These are phyloP conservation scores for Eriocheir sinensis DNA, from an alignment of 1,140 invertebrate genomes.

Conservation along the genomic window DNA sequence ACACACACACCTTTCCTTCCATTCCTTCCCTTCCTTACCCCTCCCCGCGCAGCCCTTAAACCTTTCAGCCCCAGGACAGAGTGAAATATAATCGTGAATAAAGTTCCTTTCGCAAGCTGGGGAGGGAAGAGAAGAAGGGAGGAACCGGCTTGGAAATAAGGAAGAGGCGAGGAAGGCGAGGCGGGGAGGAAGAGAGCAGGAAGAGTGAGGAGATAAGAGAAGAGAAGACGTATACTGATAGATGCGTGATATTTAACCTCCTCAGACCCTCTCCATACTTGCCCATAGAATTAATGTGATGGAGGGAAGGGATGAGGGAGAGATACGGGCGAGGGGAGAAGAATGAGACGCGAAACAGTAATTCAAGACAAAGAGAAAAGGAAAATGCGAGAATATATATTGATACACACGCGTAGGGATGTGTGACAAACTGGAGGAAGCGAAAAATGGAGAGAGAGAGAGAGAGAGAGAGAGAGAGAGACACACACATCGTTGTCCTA, in stretches of 20 bases:
- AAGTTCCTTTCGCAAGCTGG: not conserved
- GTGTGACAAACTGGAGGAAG: too few relatives aligned
- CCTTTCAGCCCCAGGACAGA: not conserved
- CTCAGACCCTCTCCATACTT: not conserved
- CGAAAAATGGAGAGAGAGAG: not conserved
- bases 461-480: not conserved
- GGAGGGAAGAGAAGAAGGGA: not conserved
- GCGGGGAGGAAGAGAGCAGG: too few relatives aligned
- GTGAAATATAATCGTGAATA: slow-evolving; percentile 16
- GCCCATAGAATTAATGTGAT: not conserved
- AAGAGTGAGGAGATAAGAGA: not conserved
- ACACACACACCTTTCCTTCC: not conserved
- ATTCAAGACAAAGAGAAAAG: not conserved
- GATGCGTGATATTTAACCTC: not conserved
- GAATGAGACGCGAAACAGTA: not conserved
- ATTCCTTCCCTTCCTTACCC: too few relatives aligned
- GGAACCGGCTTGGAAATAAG: not conserved
- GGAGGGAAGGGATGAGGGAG: not conserved
- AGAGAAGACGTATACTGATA: not conserved
- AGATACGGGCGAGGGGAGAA: not conserved
- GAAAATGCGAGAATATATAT: too few relatives aligned
- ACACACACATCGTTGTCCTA: not conserved
- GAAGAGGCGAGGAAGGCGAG: too few relatives aligned
- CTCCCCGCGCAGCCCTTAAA: not conserved
- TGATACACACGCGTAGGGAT: too few relatives aligned